Evolutionary conservation across 2,888 invertebrate genomes (phyloP).

Genomic region (Stomorhina lunata): DNA sequence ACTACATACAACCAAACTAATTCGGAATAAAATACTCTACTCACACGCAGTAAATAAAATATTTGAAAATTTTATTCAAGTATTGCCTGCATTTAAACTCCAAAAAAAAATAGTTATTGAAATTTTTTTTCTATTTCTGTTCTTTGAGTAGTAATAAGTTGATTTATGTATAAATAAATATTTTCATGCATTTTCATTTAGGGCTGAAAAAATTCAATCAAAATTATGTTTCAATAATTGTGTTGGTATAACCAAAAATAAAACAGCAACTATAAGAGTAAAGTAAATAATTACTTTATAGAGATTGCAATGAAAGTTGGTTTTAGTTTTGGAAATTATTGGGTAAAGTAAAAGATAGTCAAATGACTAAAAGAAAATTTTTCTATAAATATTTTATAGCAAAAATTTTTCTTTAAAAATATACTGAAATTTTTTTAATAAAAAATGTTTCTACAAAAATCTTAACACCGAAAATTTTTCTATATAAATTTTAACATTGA

Average conservation of each 20-base stretch:
- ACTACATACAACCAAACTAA: conserved; percentile 18
- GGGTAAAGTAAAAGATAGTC: too few relatives aligned
- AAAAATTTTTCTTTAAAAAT: too few relatives aligned
- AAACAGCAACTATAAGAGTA: background rate
- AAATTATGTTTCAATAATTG: background rate
- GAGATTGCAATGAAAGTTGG: too few relatives aligned
- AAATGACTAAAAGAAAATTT: too few relatives aligned
- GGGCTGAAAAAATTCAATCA: background rate
- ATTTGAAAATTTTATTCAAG: background rate
- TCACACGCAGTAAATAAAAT: background rate
- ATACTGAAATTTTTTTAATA: too few relatives aligned
- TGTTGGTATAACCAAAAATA: background rate
- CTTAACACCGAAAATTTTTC: too few relatives aligned
- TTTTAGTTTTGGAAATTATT: too few relatives aligned
- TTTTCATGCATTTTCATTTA: background rate
- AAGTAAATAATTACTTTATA: too few relatives aligned
- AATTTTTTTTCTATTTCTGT: background rate
- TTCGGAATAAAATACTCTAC: conserved; percentile 16
- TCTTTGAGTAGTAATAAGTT: background rate
- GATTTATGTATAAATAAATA: background rate
- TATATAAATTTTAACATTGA: too few relatives aligned
- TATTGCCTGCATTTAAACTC: background rate
- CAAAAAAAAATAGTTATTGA: background rate
- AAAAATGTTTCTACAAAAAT: too few relatives aligned
- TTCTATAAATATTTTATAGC: too few relatives aligned